These are phyloP conservation scores for Myzus persicae DNA, from an alignment of 1,140 invertebrate species.

Conservation along the genomic window DNA sequence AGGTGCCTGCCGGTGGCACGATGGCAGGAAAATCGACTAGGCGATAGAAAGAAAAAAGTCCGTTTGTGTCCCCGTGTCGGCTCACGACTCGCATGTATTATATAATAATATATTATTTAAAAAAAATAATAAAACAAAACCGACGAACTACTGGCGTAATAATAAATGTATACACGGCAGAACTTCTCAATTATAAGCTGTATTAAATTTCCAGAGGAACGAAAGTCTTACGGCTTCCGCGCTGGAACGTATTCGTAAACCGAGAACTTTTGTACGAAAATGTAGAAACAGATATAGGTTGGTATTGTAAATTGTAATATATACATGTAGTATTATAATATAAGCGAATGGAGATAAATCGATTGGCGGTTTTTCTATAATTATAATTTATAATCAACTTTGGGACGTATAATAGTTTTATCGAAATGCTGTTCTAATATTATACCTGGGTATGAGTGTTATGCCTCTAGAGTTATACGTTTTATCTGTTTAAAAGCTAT, in stretches of 20 bases:
- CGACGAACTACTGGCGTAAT: neutral
- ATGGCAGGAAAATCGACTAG: neutral
- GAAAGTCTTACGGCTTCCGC: slow-evolving; percentile 18
- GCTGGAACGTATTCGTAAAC: neutral
- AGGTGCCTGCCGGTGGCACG: no score
- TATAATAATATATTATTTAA: neutral
- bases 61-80: neutral
- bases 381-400: no score
- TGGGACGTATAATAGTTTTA: no score
- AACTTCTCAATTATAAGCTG: slow-evolving; percentile 21
- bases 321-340: neutral
- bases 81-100: neutral
- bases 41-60: neutral
- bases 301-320: neutral
- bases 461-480: no score
- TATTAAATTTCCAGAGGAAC: slow-evolving; percentile 27
- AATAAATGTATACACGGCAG: neutral
- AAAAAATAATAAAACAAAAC: neutral
- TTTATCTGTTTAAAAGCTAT: no score
- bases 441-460: no score
- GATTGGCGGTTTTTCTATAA: neutral
- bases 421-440: no score
- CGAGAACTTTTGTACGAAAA: slow-evolving; percentile 21
- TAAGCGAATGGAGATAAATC: neutral
- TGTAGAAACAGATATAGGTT: neutral